Evolutionary conservation across 2,113 vertebrate genomes (phyloP).

Genomic region (Scophthalmus maximus): DNA sequence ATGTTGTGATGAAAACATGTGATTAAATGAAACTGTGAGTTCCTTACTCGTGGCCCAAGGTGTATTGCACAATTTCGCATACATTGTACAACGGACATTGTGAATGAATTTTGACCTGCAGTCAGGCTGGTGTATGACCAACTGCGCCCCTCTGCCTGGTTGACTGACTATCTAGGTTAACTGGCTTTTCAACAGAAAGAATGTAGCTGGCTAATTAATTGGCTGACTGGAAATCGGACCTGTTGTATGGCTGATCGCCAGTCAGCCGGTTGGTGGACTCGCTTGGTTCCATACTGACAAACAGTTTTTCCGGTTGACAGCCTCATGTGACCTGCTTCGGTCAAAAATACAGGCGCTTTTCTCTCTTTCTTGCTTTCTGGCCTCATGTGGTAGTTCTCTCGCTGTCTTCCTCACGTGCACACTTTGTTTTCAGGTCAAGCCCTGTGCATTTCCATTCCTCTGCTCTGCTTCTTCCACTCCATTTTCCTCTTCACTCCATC

Average conservation of each 20-base stretch:
- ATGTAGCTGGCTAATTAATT: constrained; percentile 21
- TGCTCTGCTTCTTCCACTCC: constrained; percentile 18
- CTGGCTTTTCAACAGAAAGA: neutral
- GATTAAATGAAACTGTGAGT: too few species aligned
- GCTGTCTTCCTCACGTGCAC: constrained; percentile 14
- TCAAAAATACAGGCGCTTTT: neutral
- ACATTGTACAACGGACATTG: too few species aligned
- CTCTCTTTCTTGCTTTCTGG: neutral
- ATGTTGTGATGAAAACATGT: too few species aligned
- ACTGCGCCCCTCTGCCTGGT: neutral
- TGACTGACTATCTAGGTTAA: constrained; percentile 7
- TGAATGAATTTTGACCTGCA: neutral
- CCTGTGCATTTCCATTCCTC: constrained; percentile 33
- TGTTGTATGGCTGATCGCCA: neutral
- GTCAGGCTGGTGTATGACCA: neutral
- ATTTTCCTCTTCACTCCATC: constrained; percentile 20
- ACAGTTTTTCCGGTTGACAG: neutral
- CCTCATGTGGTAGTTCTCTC: neutral
- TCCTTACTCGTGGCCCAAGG: too few species aligned
- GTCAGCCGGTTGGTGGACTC: neutral
- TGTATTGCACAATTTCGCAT: too few species aligned
- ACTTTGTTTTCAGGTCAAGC: constrained; percentile 47
- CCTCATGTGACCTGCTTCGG: neutral
- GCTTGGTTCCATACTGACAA: neutral
- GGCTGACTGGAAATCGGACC: neutral